Percentiles rank a stretch among this genome's conserved stretches.
These are phyloP conservation scores for Athetis lepigone DNA, from an alignment of 2,888 invertebrate genomes.

Conservation along the genomic window DNA sequence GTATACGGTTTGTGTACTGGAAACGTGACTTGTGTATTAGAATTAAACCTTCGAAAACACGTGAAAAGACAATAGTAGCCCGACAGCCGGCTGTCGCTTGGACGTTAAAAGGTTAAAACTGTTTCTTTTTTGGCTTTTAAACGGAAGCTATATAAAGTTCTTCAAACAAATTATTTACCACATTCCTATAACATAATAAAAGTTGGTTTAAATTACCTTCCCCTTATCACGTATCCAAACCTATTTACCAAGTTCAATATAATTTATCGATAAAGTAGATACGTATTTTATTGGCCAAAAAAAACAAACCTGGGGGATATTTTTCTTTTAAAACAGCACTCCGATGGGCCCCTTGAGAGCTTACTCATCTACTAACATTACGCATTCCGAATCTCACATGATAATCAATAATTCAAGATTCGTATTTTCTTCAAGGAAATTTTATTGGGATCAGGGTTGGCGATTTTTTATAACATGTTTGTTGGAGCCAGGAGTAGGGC, in stretches of 20 bases:
- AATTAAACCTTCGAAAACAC: no score
- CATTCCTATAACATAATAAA: neutral
- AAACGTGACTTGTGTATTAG: no score
- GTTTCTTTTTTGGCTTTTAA: no score
- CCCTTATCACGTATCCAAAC: no score
- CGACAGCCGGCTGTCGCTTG: no score
- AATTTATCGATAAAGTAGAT: constrained; percentile 6
- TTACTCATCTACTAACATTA: constrained; percentile 36
- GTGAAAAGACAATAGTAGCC: no score
- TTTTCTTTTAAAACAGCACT: constrained; percentile 30
- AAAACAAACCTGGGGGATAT: constrained; percentile 14
- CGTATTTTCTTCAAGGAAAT: constrained; percentile 30
- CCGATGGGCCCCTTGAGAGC: constrained; percentile 28
- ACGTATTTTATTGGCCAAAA: constrained; percentile 31
- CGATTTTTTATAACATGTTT: neutral
- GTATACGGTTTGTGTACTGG: neutral
- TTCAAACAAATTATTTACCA: neutral
- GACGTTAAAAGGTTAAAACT: no score
- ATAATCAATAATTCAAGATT: constrained; percentile 58
- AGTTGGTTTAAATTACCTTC: no score
- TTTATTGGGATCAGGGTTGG: constrained; percentile 17
- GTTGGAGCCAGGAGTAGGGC: no score
- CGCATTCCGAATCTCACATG: constrained; percentile 38
- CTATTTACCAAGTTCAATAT: constrained; percentile 12
- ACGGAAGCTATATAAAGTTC: no score